Evolutionary conservation across 2,888 invertebrate species (phyloP).

Genomic region (Acleris literana): DNA sequence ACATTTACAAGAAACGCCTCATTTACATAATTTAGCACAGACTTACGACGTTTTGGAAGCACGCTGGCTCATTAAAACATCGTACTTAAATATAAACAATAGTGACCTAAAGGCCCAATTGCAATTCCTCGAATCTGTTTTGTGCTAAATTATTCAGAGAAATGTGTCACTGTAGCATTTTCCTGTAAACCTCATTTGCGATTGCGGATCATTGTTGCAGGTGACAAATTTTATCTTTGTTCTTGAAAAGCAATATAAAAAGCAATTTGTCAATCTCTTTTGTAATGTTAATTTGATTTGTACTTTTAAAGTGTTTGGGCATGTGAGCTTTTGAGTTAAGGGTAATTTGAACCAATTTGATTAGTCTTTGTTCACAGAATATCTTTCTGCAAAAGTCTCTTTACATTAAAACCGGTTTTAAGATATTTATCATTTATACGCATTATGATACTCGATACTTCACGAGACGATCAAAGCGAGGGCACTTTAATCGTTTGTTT

Average conservation of each 20-base stretch:
- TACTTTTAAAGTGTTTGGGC: neutral
- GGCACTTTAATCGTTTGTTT: too few relatives aligned
- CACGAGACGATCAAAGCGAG: too few relatives aligned
- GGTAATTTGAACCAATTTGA: neutral
- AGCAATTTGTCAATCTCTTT: constrained; percentile 11
- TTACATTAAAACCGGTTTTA: too few relatives aligned
- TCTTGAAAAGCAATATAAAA: constrained; percentile 14
- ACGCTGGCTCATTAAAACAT: constrained; percentile 18
- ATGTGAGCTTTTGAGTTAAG: neutral
- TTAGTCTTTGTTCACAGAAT: too few relatives aligned
- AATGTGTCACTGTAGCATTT: constrained; percentile 28
- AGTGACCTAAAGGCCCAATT: constrained; percentile 46
- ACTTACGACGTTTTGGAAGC: neutral
- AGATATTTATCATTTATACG: too few relatives aligned
- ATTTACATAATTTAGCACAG: neutral
- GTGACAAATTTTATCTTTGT: constrained; percentile 18
- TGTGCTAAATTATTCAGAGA: constrained; percentile 12
- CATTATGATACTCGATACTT: too few relatives aligned
- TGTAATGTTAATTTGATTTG: neutral
- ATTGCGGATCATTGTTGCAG: neutral
- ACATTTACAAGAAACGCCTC: neutral
- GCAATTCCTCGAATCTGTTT: constrained; percentile 46
- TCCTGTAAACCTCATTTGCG: constrained; percentile 15
- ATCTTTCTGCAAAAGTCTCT: too few relatives aligned
- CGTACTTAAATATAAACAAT: constrained; percentile 48